Conservation (phyloP, 2,888 invertebrate genomes). For the Agrochola circellaris region DNA sequence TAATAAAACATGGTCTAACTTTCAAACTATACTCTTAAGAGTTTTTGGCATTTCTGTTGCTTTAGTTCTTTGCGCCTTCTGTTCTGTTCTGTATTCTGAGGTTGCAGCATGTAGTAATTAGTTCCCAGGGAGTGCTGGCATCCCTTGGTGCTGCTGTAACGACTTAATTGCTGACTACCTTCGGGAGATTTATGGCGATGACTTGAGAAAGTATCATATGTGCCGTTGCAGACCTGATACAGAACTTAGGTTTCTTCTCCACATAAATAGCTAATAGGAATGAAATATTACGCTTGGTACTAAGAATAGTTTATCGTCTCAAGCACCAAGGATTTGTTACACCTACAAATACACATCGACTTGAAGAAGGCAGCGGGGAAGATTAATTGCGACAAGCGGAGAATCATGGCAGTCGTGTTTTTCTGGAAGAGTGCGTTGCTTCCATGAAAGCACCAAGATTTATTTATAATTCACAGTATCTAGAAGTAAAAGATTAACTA, state of each 20-base stretch:
- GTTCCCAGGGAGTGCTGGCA: conserved; percentile 28
- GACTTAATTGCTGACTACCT: conserved; percentile 49
- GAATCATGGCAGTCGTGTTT: not conserved
- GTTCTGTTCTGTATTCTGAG: conserved; percentile 14
- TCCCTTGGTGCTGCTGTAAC: conserved; percentile 38
- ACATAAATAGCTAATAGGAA: not conserved
- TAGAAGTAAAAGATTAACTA: not conserved
- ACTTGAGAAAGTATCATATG: conserved; percentile 16
- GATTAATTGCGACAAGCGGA: no score
- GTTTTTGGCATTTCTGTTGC: not conserved
- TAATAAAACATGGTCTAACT: not conserved
- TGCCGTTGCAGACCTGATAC: not conserved
- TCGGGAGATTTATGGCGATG: conserved; percentile 25
- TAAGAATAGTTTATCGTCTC: no score
- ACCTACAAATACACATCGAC: not conserved
- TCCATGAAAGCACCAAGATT: not conserved
- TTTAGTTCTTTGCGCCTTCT: conserved; percentile 13
- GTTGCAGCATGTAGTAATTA: conserved; percentile 46
- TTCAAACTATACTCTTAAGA: not conserved
- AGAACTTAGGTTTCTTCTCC: not conserved
- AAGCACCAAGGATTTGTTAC: not conserved
- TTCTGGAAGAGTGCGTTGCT: not conserved
- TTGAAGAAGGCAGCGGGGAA: not conserved
- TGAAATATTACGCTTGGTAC: not conserved
- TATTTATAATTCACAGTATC: conserved; percentile 4